Evolutionary conservation across 2,113 vertebrate species (phyloP), one percentile per base, ranked within the genome.

Genomic region (Podarcis cretensis): DNA sequence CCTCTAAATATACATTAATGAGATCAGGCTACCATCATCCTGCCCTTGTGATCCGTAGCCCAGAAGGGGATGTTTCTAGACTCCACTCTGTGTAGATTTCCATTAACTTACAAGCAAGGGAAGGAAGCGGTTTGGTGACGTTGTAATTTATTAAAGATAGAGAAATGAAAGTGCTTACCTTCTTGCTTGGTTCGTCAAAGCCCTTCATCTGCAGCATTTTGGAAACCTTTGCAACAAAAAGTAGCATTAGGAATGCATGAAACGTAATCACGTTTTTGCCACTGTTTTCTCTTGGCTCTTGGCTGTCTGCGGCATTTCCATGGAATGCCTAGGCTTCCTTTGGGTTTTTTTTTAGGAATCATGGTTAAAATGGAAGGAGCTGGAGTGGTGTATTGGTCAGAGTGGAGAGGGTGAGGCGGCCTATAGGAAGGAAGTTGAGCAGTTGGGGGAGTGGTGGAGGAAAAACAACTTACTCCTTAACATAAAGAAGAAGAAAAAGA

Each of bases 1-100:
- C 89, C 82, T 92, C 89, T 91, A 18, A 87, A 89, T 85, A 89
- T 21, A 80, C 93, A 92, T 94, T 94, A 94, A 92, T 43, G 35
- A 63, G 89, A 93, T 92, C 89, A 93, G 87, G 90, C 87, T 90
- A 80, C 71, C 89, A 57, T 94, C 89, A 83, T 21, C 30, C 76
- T 85, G 3, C 91, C 94, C 79, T 92, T 87, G 43, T 0, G 79
- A 94, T 66, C 91, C 40, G 78, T 91, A 90, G 89, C 88, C 63
- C 89, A 43, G 16, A 91, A 84, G 73, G 91, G 43, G 54, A 71
- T 68, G 87, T 91, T 89, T 20, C 73, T 13, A 78, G 83, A 59
- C 21, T 91, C 80, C 80, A 81, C 89, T 91, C 82, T 86, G 88
- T 85, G 84, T 83, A 78, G 84, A 91, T 93, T 93, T 93, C 89